Conservation (phyloP, 2,797 vertebrate species). For the Schizopygopsis malacanthus region DNA sequence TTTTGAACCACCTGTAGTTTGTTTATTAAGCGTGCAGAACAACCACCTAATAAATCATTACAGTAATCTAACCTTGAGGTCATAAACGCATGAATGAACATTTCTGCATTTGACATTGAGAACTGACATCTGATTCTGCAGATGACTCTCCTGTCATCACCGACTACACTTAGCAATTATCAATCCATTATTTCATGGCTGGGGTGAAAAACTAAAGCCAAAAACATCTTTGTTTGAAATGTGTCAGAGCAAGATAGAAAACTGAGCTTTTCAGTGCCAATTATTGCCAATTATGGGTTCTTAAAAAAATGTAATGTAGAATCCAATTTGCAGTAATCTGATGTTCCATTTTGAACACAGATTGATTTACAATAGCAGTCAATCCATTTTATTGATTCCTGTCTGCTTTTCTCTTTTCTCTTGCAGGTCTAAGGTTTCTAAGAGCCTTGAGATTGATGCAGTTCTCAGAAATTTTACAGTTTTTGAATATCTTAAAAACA, state of each 20-base stretch:
- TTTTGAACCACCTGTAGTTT: too few species aligned
- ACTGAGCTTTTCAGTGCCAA: background rate
- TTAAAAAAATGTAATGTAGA: background rate
- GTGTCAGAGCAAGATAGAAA: background rate
- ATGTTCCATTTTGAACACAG: background rate
- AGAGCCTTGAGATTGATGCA: slow-evolving; percentile 92
- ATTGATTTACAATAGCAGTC: background rate
- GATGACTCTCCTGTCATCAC: too few species aligned
- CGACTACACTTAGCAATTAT: background rate
- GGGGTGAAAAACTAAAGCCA: background rate
- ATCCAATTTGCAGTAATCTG: background rate
- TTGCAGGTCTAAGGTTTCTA: slow-evolving; percentile 90
- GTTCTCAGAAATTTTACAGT: slow-evolving; percentile 93
- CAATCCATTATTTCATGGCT: background rate
- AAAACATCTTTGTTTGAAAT: background rate
- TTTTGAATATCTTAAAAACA: slow-evolving; percentile 95
- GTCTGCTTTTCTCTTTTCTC: slow-evolving; percentile 33
- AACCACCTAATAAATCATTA: too few species aligned
- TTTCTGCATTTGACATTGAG: too few species aligned
- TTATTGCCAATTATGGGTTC: background rate
- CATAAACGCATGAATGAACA: too few species aligned
- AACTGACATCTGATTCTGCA: too few species aligned
- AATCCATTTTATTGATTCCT: background rate
- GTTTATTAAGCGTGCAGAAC: too few species aligned
- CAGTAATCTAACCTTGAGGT: too few species aligned